Conservation (phyloP, 1,140 invertebrate genomes). For the Drosophila ananassae region DNA sequence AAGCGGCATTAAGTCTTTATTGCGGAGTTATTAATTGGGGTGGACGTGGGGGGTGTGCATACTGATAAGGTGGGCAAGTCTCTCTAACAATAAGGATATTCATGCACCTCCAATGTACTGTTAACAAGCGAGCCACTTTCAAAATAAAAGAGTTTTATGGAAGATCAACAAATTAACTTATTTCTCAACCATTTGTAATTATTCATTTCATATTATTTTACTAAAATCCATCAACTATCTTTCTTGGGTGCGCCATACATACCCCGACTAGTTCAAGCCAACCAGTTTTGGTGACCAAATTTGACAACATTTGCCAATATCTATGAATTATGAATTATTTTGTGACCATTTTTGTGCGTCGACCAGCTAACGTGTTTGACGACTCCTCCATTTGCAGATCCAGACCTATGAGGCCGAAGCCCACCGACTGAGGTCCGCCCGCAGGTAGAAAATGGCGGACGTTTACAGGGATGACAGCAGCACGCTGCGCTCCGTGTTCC, state of each 20-base stretch:
- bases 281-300: conserved; percentile 47
- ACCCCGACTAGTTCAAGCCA: background rate
- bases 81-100: conserved; percentile 37
- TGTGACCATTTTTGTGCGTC: conserved; percentile 4
- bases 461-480: conserved; percentile 74
- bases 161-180: too few species aligned
- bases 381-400: conserved; percentile 8
- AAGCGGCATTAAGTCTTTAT: conserved; percentile 73
- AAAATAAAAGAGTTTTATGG: too few species aligned
- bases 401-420: conserved; percentile 35
- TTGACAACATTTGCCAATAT: conserved; percentile 71
- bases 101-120: conserved; percentile 1
- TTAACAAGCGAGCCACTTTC: background rate
- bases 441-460: conserved; percentile 71
- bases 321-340: conserved; percentile 31
- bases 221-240: too few species aligned
- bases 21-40: conserved; percentile 62
- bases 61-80: conserved; percentile 31
- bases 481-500: conserved; percentile 76
- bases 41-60: conserved; percentile 56
- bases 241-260: too few species aligned
- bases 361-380: conserved; percentile 30
- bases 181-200: too few species aligned
- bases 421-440: conserved; percentile 34
- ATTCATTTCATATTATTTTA: too few species aligned